Percentiles rank a stretch among this genome's conserved stretches.
Evolutionary conservation across 2,797 vertebrate genomes (phyloP).

Genomic region (Hapalemur alaotrensis): DNA sequence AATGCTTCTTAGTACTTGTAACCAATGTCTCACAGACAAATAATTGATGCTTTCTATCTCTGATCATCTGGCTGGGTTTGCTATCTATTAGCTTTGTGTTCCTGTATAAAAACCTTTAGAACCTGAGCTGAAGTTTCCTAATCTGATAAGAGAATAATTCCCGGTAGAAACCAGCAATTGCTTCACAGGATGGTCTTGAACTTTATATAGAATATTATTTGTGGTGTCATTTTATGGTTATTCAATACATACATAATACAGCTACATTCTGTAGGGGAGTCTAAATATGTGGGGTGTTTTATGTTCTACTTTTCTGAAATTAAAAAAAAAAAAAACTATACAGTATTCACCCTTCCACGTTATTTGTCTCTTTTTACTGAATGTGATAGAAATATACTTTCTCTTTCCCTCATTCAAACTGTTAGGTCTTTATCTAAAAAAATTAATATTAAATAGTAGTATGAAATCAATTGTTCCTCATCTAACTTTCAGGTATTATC

Average conservation of each 20-base stretch:
- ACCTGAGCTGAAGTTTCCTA: background rate
- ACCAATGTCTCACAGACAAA: background rate
- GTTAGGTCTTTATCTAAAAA: background rate
- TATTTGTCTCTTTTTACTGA: background rate
- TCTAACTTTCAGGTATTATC: background rate
- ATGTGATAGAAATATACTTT: background rate
- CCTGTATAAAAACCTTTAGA: background rate
- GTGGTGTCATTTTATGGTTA: background rate
- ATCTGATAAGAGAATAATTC: background rate
- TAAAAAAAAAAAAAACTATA: background rate
- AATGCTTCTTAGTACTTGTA: background rate
- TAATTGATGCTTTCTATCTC: background rate
- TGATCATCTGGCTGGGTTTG: background rate
- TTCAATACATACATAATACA: background rate
- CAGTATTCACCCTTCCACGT: background rate
- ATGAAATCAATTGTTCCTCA: background rate
- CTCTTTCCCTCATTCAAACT: background rate
- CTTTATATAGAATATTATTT: background rate
- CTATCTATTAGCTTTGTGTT: background rate
- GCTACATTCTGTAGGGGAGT: background rate
- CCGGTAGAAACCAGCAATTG: background rate
- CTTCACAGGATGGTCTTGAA: background rate
- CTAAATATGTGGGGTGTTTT: background rate
- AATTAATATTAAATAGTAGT: background rate
- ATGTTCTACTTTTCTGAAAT: background rate